Base-by-base conservation (phyloP, 2,888 invertebrate genomes). In the Pseudolycoriella hygida region DNA sequence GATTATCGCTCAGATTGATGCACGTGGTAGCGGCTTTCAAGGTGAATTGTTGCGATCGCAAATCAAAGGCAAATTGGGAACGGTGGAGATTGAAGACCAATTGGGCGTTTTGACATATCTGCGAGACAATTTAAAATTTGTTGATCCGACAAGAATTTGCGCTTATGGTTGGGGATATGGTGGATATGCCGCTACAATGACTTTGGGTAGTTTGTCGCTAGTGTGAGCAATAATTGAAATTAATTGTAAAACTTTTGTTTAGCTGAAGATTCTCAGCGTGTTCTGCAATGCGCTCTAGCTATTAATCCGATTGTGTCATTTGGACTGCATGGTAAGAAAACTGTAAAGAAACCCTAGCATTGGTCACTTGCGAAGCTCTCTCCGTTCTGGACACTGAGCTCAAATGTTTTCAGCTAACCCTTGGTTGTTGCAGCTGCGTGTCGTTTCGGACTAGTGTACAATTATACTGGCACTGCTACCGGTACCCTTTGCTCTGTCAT, bases 121-220 rank as follows among this genome's bases (percentile, higher is more conserved):
- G 18, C 73, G 80, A 43, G 80, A 85, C 56, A 80, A 80, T 53
- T 69, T 87, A 44, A 78, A 79, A 59, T 90, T 81, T 66, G 81
- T 92, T 49, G 88, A 90, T 67, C 74, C 76, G 2, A 65, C 73
- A 8, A 77, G 84, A 50, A 80, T 88, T 50, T 89, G 85, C 47
- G 81, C 87, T 47, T 87, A 84, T 72, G 93, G 93, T 8, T 64
- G 61, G 55, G 89, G 88, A 3, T 92, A 90, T 65, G 93, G 93
- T 17, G 92, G 84, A 10, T 90, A 84, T 59, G 78, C 86, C 3
- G 75, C 87, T 1, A 74, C 84, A 3, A 82, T 85, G 68, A 77
- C 84, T 49, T 72, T 90, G 10, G 25, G 25, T 25, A 25, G n/a
- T n/a, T n/a, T n/a, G n/a, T n/a, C n/a, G n/a, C n/a, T n/a, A n/a